Base-by-base conservation (phyloP, 2,113 vertebrate species). In the Tretioscincus oriximinensis region DNA sequence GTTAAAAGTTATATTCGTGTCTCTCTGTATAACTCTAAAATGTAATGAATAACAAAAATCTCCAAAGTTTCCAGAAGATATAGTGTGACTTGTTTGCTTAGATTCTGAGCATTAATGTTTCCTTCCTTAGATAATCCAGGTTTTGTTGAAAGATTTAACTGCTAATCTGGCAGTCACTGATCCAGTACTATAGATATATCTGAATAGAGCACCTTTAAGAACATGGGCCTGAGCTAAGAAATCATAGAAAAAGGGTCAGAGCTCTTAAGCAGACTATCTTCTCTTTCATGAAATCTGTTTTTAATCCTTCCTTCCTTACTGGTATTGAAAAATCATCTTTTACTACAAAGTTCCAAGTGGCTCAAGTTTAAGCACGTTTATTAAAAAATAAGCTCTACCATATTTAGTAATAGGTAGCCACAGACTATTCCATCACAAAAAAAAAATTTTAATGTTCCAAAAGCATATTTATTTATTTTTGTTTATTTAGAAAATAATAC, bases 191-290 rank as follows among this genome's bases (percentile, higher is more conserved):
- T 49, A 73, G 71, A 49, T 73, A 49, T 49, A 73, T 73, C n/a
- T 73, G 71, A 73, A 58, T 20, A 21, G 71, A 54, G 7, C 71
- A 73, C n/a, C 26, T 73, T 73, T 73, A n/a, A 73, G 28, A 73
- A 73, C 14, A 54, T 54, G n/a, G 47, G 47, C 16, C 47, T 73
- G 71, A 54, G 47, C 71, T 73, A 54, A 54, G 16, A 73, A 73
- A 73, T 73, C n/a, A 73, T 54, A 73, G 54, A 70, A 73, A 49
- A 16, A 28, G n/a, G 71, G n/a, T 58, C 71, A 73, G 71, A 58
- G 49, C 54, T 54, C 54, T 73, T n/a, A 51, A 73, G 51, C 71
- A 29, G 71, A 28, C 71, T 54, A 51, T 51, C 49, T 28, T 49
- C 26, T 73, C n/a, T 49, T 73, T 73, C 21, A 47, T 51, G 26